Conservation (phyloP, 2,113 vertebrate species). For the Apteryx mantelli region DNA sequence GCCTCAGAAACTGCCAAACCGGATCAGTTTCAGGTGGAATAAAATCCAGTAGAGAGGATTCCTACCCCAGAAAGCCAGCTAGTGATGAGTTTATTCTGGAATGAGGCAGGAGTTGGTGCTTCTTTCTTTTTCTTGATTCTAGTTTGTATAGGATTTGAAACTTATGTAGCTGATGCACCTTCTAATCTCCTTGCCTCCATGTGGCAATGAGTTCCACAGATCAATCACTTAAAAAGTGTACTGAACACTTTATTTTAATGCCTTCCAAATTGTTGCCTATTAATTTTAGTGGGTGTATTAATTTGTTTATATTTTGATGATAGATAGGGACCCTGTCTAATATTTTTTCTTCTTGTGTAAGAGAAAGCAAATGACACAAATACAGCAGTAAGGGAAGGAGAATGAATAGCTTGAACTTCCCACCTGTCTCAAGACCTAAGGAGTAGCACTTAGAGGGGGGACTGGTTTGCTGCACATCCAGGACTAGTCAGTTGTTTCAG, state of each 20-base stretch:
- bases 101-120: neutral
- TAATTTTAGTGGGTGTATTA: neutral
- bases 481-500: neutral
- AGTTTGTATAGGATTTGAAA: neutral
- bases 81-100: neutral
- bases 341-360: neutral
- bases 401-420: neutral
- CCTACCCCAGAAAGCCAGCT: neutral
- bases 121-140: neutral
- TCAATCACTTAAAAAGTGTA: fast-evolving
- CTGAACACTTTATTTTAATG: neutral
- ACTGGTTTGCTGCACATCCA: neutral
- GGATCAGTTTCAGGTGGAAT: neutral
- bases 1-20: neutral
- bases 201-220: neutral
- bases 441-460: neutral
- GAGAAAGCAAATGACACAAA: neutral
- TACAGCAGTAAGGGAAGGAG: neutral
- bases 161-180: neutral
- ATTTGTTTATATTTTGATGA: neutral
- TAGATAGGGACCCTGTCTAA: neutral
- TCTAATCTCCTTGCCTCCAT: neutral
- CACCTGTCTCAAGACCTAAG: neutral
- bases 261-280: neutral
- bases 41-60: neutral